phyloP scores from a whole-genome alignment of 92 coral and sea anemone genomes.

The Hydrozoanthus gracilis region DNA sequence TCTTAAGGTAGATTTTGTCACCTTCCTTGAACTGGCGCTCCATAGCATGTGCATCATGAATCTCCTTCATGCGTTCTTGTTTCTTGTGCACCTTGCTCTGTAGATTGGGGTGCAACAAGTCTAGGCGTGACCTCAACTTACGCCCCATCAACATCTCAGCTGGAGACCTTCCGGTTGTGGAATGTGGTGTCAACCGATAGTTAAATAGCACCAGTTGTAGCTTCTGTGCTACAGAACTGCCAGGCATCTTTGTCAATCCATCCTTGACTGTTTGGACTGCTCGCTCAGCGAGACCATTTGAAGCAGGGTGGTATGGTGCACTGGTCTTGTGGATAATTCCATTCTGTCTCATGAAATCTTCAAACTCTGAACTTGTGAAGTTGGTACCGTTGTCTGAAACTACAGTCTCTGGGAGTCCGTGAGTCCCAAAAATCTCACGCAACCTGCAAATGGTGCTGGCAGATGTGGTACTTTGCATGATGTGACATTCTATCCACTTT shows the following conservation, averaged over 20 bases:
- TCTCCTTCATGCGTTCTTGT: constrained; percentile 47
- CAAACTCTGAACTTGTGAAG: constrained; percentile 41
- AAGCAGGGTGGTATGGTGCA: constrained; percentile 70
- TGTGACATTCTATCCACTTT: constrained; percentile 46
- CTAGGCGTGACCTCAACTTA: constrained; percentile 61
- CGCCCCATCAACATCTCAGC: constrained; percentile 64
- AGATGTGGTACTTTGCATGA: constrained; percentile 18
- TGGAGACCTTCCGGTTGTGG: constrained; percentile 60
- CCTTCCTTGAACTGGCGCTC: constrained; percentile 42
- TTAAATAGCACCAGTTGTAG: constrained; percentile 29
- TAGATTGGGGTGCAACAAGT: constrained; percentile 55
- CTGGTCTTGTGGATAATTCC: constrained; percentile 56
- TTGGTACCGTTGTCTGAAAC: constrained; percentile 48
- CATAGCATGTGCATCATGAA: constrained; percentile 26
- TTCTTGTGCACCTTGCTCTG: constrained; percentile 52
- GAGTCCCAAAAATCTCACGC: constrained; percentile 31
- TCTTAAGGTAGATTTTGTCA: constrained; percentile 52
- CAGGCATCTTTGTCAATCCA: constrained; percentile 50
- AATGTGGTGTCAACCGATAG: constrained; percentile 66
- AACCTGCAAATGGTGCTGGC: constrained; percentile 39
- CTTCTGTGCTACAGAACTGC: constrained; percentile 40
- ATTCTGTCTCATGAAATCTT: constrained; percentile 55
- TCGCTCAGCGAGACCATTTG: constrained; percentile 68
- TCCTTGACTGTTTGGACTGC: constrained; percentile 66
- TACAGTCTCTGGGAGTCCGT: constrained; percentile 44